Evolutionary conservation across 2,113 vertebrate species (phyloP), one percentile per base, ranked within the genome.

Genomic region (Gorsachius goisagi): DNA sequence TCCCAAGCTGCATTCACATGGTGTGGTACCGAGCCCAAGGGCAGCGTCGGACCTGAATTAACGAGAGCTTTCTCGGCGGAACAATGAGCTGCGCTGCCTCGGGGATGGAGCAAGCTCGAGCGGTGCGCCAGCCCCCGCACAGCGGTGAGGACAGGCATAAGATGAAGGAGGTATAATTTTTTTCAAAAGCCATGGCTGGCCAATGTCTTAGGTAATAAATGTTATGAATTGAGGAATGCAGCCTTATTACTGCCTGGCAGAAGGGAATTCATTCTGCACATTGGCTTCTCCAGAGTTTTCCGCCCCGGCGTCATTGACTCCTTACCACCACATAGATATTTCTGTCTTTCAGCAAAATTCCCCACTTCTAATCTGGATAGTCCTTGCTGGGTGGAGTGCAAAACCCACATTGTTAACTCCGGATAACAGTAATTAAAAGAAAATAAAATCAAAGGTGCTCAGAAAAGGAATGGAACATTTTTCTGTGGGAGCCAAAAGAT

Each of bases 361-460:
- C 72, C 71, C 69, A 8, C 67, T 89, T 67, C 59, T 78, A 69
- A 79, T 85, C 94, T 86, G 87, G 73, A n/a, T 63, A 87, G 71
- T 89, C 83, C 90, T 88, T 27, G 26, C 83, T 93, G 95, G 94
- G 95, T 95, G 94, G 95, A 93, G 92, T 53, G 93, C 90, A 92
- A 86, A 94, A 39, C 95, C 69, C 33, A 81, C 77, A 35, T 78
- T 49, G 85, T 96, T 97, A 95, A 91, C 94, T 96, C 95, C 9
- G 72, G 97, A 96, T 94, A 88, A 63, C 11, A 3, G 19, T 95
- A 96, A 96, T 97, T 95, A 97, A 97, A 97, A 91, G 94, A 93
- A 95, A 96, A 97, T 97, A 94, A 90, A 93, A 95, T 95, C 92
- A 92, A 95, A 97, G 89, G 89, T 92, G 58, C 90, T 94, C 56